Conservation (phyloP, 2,797 vertebrate genomes). For the Fringilla coelebs region DNA sequence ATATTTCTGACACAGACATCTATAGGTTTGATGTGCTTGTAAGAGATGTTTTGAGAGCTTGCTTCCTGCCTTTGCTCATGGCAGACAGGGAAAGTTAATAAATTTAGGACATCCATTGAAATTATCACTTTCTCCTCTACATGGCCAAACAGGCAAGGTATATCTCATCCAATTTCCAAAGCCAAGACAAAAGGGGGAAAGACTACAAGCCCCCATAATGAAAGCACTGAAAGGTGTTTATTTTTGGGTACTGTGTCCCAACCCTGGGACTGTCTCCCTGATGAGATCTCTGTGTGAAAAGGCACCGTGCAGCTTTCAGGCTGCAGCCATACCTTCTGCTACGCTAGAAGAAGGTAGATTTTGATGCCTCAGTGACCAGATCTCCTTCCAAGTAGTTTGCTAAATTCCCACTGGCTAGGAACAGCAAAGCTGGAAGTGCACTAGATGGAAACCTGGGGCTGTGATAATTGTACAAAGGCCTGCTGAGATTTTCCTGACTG, state of each 20-base stretch:
- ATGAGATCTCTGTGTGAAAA: constrained; percentile 43
- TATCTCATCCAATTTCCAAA: neutral
- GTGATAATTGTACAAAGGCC: constrained; percentile 88
- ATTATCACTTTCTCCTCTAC: neutral
- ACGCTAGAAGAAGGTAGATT: constrained; percentile 38
- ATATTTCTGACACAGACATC: neutral
- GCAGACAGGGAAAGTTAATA: neutral
- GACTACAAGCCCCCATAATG: neutral
- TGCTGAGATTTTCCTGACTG: constrained; percentile 85
- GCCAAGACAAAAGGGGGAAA: neutral
- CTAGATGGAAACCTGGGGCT: constrained; percentile 84
- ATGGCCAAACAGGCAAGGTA: neutral
- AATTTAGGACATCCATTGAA: neutral
- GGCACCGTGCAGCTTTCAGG: constrained; percentile 50
- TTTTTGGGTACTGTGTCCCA: constrained; percentile 41
- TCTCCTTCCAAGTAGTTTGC: constrained; percentile 68
- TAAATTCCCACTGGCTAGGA: constrained; percentile 81
- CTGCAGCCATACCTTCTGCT: constrained; percentile 13
- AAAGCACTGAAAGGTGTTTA: constrained; percentile 55
- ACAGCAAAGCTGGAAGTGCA: constrained; percentile 83
- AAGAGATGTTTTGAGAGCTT: neutral
- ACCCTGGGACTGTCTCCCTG: constrained; percentile 33
- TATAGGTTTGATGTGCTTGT: neutral
- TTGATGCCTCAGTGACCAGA: constrained; percentile 64
- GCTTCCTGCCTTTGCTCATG: neutral